These are phyloP conservation scores for Limnephilus lunatus DNA, from an alignment of 2,888 invertebrate species.

Conservation along the genomic window DNA sequence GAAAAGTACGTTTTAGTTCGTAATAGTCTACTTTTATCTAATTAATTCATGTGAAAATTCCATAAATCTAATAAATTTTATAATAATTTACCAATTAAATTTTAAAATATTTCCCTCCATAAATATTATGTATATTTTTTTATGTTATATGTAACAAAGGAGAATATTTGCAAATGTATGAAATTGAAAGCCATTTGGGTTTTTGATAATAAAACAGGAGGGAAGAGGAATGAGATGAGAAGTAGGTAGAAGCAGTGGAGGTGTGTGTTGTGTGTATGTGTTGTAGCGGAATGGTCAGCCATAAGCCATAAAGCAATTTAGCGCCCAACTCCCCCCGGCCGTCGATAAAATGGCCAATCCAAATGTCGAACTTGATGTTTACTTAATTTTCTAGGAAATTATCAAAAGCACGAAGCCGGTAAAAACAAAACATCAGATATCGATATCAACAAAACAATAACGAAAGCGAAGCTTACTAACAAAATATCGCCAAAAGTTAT, in stretches of 20 bases:
- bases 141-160: not conserved
- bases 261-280: not conserved
- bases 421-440: slow-evolving; percentile 32
- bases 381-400: slow-evolving; percentile 23
- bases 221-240: not conserved
- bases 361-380: slow-evolving; percentile 51
- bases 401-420: slow-evolving; percentile 17
- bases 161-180: not conserved
- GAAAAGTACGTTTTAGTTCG: not conserved
- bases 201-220: not conserved
- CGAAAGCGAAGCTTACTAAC: slow-evolving; percentile 47
- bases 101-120: not conserved
- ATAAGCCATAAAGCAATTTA: slow-evolving; percentile 77
- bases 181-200: not conserved
- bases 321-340: slow-evolving; percentile 72
- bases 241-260: not conserved
- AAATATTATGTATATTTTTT: not conserved
- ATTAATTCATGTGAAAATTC: not conserved
- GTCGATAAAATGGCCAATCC: slow-evolving; percentile 79
- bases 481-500: slow-evolving; percentile 67
- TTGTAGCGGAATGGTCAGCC: slow-evolving; percentile 68
- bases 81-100: not conserved
- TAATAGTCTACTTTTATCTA: not conserved
- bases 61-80: not conserved
- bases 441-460: slow-evolving; percentile 53